These are phyloP conservation scores for Heliconius congener DNA, from an alignment of 1,140 invertebrate genomes.

Conservation along the genomic window DNA sequence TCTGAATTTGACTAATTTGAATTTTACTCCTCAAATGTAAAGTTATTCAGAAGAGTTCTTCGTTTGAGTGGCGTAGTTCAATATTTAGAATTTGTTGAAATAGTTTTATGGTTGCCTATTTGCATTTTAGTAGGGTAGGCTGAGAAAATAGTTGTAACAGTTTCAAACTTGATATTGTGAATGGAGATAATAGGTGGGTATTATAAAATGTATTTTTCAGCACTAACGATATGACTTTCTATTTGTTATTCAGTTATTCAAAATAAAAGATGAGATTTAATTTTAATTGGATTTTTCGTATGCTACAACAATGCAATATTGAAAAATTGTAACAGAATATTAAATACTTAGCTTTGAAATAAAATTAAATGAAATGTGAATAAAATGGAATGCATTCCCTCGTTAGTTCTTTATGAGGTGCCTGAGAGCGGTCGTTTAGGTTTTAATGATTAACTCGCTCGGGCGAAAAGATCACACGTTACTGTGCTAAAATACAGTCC, in stretches of 20 bases:
- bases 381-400: constrained; percentile 21
- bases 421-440: constrained; percentile 13
- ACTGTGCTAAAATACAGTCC: not conserved
- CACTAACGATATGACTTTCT: not conserved
- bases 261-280: too few relatives aligned
- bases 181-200: too few relatives aligned
- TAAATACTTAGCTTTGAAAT: not conserved
- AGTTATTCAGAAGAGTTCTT: constrained; percentile 1
- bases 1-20: constrained; percentile 3
- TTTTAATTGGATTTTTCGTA: not conserved
- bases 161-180: not conserved
- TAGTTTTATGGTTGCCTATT: not conserved
- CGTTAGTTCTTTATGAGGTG: constrained; percentile 31
- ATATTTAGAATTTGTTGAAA: not conserved
- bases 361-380: constrained; percentile 13
- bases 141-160: not conserved
- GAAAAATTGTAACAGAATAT: not conserved
- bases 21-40: not conserved
- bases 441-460: constrained; percentile 21
- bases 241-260: not conserved
- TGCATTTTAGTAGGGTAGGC: not conserved
- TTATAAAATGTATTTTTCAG: too few relatives aligned
- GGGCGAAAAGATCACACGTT: constrained; percentile 14
- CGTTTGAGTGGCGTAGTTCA: not conserved
- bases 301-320: not conserved